A percentile compares a stretch with the other conserved stretches of the same genome.
Evolutionary conservation across 2,888 invertebrate genomes (phyloP).

Genomic region (Nasonovia ribisnigri): DNA sequence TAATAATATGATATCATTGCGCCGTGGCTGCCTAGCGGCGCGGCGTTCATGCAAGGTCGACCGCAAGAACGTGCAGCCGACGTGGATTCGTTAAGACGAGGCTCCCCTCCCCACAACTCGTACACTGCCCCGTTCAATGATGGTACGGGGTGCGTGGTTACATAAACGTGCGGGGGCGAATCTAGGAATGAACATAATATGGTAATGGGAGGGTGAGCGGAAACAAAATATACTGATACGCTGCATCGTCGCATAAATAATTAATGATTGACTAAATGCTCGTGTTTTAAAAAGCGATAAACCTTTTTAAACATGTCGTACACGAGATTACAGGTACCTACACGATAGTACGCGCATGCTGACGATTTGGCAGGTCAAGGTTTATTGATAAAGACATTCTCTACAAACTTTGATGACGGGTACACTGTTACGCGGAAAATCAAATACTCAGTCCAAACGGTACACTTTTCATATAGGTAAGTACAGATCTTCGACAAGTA

Average conservation of each 20-base stretch:
- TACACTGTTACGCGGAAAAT: too few species aligned
- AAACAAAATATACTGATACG: background rate
- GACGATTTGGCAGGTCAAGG: too few species aligned
- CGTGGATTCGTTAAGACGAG: background rate
- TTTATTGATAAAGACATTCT: too few species aligned
- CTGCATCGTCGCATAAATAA: background rate
- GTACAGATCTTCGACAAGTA: too few species aligned
- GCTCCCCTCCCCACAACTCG: background rate
- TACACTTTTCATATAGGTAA: too few species aligned
- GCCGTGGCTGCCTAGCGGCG: background rate
- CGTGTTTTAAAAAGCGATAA: background rate
- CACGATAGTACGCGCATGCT: too few species aligned
- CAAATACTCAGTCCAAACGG: too few species aligned
- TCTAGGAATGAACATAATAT: background rate
- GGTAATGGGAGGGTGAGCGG: background rate
- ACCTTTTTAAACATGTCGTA: background rate
- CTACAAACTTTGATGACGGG: too few species aligned
- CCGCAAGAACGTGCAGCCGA: constrained; percentile 8
- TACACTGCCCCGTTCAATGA: background rate
- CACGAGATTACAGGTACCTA: background rate
- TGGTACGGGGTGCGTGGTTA: background rate
- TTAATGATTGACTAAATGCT: background rate
- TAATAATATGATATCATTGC: constrained; percentile 30
- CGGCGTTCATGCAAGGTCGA: constrained; percentile 40
- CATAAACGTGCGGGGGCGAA: background rate